Conservation (phyloP, 2,113 vertebrate species). For the Rallus limicola region DNA sequence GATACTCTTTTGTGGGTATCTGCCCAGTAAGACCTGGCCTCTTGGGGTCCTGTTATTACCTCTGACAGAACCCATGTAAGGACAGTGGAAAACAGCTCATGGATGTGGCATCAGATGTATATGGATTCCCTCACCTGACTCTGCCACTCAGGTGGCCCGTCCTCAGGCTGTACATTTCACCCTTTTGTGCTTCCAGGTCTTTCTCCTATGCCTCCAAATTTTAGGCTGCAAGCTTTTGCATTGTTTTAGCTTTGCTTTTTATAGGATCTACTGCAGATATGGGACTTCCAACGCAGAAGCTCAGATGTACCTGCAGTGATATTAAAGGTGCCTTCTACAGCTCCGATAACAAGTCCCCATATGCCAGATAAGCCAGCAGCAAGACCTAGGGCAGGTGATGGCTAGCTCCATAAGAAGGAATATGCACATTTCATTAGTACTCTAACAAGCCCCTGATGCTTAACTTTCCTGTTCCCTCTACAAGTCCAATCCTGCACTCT, state of each 20-base stretch:
- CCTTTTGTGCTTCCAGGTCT: not conserved
- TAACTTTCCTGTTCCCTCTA: not conserved
- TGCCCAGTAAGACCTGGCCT: not conserved
- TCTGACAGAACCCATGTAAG: fast-evolving
- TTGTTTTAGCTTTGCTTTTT: not conserved
- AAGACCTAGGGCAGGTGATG: not conserved
- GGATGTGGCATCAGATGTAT: not conserved
- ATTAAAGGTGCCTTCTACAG: not conserved
- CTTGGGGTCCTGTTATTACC: not conserved
- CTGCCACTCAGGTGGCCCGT: not conserved
- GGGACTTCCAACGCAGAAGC: not conserved
- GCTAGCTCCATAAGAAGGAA: not conserved
- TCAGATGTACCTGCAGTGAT: not conserved
- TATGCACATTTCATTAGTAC: not conserved
- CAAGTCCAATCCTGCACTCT: not conserved
- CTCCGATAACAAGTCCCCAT: not conserved
- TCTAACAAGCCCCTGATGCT: not conserved
- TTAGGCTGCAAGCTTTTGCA: not conserved
- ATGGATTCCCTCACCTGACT: not conserved
- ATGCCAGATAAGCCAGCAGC: not conserved
- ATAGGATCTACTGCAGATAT: not conserved
- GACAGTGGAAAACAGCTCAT: not conserved
- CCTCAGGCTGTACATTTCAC: not conserved
- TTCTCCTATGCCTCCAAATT: not conserved
- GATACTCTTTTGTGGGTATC: not conserved